These are phyloP conservation scores for Hydra vulgaris DNA, from an alignment of 30 jellyfish, hydroid and myxozoan species.

Conservation along the genomic window DNA sequence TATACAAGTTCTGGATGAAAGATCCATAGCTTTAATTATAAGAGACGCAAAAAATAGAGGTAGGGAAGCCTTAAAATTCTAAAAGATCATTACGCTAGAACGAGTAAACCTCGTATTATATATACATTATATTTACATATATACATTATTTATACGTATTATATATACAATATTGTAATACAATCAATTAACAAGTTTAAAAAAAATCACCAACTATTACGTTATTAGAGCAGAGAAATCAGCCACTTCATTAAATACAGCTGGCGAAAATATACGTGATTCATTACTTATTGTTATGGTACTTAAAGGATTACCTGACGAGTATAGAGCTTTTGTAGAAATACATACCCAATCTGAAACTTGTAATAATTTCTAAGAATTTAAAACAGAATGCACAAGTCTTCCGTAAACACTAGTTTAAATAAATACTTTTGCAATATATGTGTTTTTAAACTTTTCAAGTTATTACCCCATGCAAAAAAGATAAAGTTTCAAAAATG, in stretches of 20 bases:
- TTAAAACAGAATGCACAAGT: slow-evolving; percentile 4
- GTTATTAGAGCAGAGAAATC: slow-evolving; percentile 37
- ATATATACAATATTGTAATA: too few species aligned
- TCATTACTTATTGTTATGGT: slow-evolving; percentile 38
- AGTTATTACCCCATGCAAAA: too few species aligned
- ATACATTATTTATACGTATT: too few species aligned
- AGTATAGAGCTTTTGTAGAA: slow-evolving; percentile 20
- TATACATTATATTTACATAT: too few species aligned
- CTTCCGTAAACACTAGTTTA: too few species aligned
- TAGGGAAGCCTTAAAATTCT: slow-evolving; percentile 41
- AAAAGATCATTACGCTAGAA: slow-evolving; percentile 35
- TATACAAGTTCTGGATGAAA: slow-evolving; percentile 37
- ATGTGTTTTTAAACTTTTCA: too few species aligned
- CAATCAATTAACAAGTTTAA: slow-evolving; percentile 41
- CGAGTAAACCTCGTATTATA: slow-evolving; percentile 42
- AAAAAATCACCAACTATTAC: slow-evolving; percentile 25
- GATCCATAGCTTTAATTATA: slow-evolving; percentile 27
- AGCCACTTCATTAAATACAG: slow-evolving; percentile 36
- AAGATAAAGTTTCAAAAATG: too few species aligned
- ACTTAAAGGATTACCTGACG: slow-evolving; percentile 39
- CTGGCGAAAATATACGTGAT: slow-evolving; percentile 35
- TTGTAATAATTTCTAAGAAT: slow-evolving; percentile 1
- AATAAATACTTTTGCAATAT: too few species aligned
- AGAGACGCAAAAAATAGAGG: slow-evolving; percentile 50
- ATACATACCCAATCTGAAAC: slow-evolving; percentile 11